Percentiles rank a stretch among this genome's conserved stretches.
These are phyloP conservation scores for Procambarus clarkii DNA, from an alignment of 1,140 invertebrate genomes.

Conservation along the genomic window DNA sequence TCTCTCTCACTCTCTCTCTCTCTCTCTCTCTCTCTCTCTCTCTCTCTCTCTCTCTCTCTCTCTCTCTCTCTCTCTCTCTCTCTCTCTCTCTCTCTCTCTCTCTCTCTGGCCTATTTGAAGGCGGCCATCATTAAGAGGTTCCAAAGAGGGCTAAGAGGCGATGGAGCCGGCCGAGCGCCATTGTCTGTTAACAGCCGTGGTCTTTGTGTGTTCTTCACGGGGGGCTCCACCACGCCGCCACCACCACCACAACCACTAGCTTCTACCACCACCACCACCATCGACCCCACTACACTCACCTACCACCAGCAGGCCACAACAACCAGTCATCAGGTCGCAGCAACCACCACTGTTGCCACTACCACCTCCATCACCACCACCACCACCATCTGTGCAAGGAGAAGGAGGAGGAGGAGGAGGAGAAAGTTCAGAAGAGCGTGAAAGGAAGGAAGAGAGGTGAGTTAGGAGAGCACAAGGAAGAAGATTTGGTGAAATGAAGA, in stretches of 20 bases:
- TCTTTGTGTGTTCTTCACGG: background rate
- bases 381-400: background rate
- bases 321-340: too few species aligned
- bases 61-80: background rate
- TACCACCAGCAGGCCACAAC: too few species aligned
- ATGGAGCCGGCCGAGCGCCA: background rate
- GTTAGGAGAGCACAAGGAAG: too few species aligned
- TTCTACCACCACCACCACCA: background rate
- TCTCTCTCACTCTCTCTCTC: too few species aligned
- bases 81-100: background rate
- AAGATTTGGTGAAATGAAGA: background rate
- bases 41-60: background rate
- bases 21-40: background rate
- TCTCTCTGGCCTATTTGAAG: background rate
- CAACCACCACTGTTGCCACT: background rate
- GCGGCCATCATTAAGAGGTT: constrained; percentile 7
- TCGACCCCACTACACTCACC: background rate
- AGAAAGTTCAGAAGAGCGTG: too few species aligned
- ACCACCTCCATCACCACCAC: background rate
- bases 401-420: background rate
- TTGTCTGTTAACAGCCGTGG: constrained; percentile 16
- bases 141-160: constrained; percentile 24
- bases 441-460: background rate
- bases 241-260: background rate
- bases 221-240: background rate